Evolutionary conservation across 2,113 vertebrate species (phyloP).

Genomic region (Aplodontia rufa): DNA sequence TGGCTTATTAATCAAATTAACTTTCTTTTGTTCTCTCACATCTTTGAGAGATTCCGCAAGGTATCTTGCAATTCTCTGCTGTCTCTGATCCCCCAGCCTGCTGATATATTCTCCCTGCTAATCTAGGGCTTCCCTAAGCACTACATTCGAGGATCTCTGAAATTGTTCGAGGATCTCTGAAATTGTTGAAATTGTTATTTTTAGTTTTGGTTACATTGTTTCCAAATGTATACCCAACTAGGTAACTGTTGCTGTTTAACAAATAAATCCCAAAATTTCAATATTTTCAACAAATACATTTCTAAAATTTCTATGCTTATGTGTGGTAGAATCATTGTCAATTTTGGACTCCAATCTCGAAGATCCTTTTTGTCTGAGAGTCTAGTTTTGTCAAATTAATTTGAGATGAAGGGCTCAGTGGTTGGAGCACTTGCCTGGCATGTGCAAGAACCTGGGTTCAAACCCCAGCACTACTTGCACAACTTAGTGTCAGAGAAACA

Average conservation of each 20-base stretch:
- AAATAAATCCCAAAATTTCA: background rate
- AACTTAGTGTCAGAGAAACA: no score
- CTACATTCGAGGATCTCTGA: background rate
- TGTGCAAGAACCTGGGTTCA: no score
- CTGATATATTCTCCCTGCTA: background rate
- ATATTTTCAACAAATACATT: no score
- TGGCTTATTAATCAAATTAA: background rate
- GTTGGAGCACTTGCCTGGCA: no score
- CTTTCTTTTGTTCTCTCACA: background rate
- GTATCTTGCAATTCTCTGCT: background rate
- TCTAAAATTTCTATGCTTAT: background rate
- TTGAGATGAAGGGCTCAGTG: no score
- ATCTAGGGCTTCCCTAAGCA: background rate
- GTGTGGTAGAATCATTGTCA: background rate
- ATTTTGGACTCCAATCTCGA: background rate
- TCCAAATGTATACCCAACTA: background rate
- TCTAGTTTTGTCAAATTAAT: background rate
- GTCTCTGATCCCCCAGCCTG: background rate
- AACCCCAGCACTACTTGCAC: no score
- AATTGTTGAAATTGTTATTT: background rate
- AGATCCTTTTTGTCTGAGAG: background rate
- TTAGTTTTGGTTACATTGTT: background rate
- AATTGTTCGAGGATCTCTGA: no score
- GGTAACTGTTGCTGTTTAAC: background rate
- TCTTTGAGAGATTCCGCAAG: background rate